These are phyloP conservation scores for Agyllia agylla DNA, from an alignment of 2,888 invertebrate genomes.

Conservation along the genomic window DNA sequence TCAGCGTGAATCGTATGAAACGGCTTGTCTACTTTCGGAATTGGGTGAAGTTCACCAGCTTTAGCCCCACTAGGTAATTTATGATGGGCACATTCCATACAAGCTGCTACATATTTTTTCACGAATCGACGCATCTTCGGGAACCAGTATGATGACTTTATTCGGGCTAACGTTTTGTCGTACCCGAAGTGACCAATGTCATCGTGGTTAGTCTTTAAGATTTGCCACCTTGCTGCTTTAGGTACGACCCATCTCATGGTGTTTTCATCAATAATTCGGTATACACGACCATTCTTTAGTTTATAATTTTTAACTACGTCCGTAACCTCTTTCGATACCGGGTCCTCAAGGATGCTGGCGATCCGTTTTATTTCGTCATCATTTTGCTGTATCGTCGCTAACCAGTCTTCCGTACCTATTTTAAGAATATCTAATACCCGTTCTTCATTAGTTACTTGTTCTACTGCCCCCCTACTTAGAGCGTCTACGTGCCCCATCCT, in stretches of 20 bases:
- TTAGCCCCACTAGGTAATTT: neutral
- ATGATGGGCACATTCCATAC: neutral
- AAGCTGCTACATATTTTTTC: neutral
- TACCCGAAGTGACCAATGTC: neutral
- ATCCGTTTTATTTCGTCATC: too few species aligned
- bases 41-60: neutral
- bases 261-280: neutral
- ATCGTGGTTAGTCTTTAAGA: neutral
- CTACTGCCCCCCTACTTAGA: too few species aligned
- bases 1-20: too few species aligned
- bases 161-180: neutral
- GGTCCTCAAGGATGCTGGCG: too few species aligned
- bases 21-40: neutral
- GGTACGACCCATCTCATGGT: neutral
- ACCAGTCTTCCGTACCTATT: too few species aligned
- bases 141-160: neutral
- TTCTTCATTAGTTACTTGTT: too few species aligned
- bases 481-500: too few species aligned
- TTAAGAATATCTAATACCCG: too few species aligned
- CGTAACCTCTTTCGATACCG: neutral
- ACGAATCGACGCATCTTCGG: neutral
- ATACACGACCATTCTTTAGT: neutral
- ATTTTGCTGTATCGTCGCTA: too few species aligned
- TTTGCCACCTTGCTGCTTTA: neutral
- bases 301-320: neutral